These are phyloP conservation scores for Riptortus pedestris DNA, from an alignment of 1,140 invertebrate species.

Conservation along the genomic window DNA sequence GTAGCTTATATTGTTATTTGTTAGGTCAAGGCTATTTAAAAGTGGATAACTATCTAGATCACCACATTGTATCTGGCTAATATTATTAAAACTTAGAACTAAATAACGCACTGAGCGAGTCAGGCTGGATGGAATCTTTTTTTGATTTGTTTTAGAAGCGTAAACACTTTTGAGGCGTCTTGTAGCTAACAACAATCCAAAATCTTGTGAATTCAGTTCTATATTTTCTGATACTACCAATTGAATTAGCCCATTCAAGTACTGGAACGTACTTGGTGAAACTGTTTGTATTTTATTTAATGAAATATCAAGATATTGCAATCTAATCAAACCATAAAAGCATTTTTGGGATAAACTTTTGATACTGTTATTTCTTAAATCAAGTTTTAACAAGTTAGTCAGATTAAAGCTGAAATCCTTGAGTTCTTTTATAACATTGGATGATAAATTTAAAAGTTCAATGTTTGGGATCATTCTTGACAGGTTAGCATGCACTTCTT, in stretches of 20 bases:
- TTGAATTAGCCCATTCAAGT: constrained; percentile 52
- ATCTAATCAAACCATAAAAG: constrained; percentile 45
- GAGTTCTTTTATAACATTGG: constrained; percentile 40
- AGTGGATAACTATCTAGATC: constrained; percentile 82
- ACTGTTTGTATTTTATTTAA: constrained; percentile 39
- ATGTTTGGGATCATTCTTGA: constrained; percentile 24
- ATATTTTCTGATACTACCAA: constrained; percentile 40
- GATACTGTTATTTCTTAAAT: constrained; percentile 55
- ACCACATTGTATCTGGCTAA: constrained; percentile 62
- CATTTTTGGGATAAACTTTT: constrained; percentile 45
- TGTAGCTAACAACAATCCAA: constrained; percentile 34
- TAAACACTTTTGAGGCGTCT: constrained; percentile 64
- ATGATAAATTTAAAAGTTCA: constrained; percentile 37
- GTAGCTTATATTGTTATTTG: constrained; percentile 59
- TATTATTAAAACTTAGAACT: constrained; percentile 62
- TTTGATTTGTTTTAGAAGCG: constrained; percentile 66
- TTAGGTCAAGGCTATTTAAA: constrained; percentile 67
- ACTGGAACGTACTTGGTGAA: constrained; percentile 41
- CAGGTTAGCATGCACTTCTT: not conserved
- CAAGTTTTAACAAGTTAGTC: constrained; percentile 40
- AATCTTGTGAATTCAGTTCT: constrained; percentile 27
- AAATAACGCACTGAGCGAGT: constrained; percentile 73
- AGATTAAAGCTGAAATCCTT: constrained; percentile 43
- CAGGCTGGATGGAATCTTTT: constrained; percentile 66
- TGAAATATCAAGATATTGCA: constrained; percentile 47